Evolutionary conservation across 2,113 vertebrate genomes (phyloP).

Genomic region (Ailuropoda melanoleuca): DNA sequence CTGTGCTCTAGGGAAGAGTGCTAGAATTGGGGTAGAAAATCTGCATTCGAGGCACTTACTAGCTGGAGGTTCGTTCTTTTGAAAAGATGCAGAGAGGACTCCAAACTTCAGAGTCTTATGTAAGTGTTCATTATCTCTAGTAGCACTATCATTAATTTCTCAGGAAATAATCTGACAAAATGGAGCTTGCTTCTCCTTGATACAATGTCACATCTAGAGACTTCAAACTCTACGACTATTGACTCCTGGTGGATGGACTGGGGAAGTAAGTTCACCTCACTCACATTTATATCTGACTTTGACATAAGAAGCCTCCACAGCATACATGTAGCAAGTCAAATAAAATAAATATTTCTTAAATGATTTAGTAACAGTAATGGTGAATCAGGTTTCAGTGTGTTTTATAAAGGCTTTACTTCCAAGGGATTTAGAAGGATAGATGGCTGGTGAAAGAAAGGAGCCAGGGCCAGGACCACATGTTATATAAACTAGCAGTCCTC

Average conservation of each 20-base stretch:
- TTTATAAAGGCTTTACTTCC: background rate
- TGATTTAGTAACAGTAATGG: background rate
- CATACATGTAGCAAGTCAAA: background rate
- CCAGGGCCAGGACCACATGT: background rate
- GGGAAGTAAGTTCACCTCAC: background rate
- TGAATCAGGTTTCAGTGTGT: background rate
- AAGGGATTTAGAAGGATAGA: background rate
- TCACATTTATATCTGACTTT: background rate
- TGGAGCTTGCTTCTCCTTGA: background rate
- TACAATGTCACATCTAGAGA: background rate
- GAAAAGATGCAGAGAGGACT: background rate
- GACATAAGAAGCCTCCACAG: background rate
- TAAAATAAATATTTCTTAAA: background rate
- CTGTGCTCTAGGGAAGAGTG: background rate
- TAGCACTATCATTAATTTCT: conserved; percentile 14
- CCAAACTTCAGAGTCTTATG: background rate
- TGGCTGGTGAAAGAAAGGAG: background rate
- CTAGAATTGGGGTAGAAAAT: background rate
- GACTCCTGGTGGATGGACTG: background rate
- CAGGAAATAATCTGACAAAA: background rate
- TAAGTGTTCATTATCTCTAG: background rate
- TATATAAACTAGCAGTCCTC: background rate
- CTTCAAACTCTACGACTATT: background rate
- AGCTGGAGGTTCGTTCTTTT: background rate
- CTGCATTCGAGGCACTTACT: background rate